Conservation (phyloP, 1,140 invertebrate species). For the Penaeus vannamei region DNA sequence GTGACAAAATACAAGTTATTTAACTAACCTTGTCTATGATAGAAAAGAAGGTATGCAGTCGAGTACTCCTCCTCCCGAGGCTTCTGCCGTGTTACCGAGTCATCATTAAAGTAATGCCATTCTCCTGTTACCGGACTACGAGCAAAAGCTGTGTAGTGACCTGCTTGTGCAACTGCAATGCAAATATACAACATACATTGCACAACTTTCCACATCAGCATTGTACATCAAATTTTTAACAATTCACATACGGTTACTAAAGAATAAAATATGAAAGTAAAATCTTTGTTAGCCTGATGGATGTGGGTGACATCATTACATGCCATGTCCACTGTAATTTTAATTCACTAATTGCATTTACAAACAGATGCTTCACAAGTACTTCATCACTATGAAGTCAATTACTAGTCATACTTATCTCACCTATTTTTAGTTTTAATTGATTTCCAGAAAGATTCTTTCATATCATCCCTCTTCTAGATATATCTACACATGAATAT, state of each 20-base stretch:
- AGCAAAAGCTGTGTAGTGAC: slow-evolving; percentile 81
- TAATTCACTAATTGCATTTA: no score
- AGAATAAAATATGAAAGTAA: background rate
- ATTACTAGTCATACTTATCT: no score
- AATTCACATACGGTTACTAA: background rate
- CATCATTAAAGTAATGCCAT: slow-evolving; percentile 83
- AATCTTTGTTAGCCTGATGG: background rate
- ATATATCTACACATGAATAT: no score
- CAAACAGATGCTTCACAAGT: no score
- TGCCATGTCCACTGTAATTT: no score
- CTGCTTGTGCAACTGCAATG: slow-evolving; percentile 75
- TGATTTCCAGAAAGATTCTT: no score
- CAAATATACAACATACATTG: background rate
- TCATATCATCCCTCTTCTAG: no score
- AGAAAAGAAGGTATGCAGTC: slow-evolving; percentile 82
- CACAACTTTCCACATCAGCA: background rate
- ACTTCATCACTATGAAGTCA: no score
- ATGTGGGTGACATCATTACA: no score
- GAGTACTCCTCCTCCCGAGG: slow-evolving; percentile 79
- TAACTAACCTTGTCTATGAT: slow-evolving; percentile 76
- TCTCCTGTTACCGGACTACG: slow-evolving; percentile 77
- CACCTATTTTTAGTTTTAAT: no score
- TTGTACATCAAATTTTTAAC: background rate
- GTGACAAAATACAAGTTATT: no score
- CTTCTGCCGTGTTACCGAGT: slow-evolving; percentile 75